Evolutionary conservation across 92 coral and sea anemone species (phyloP).

Genomic region (Isaurus tuberculatus): DNA sequence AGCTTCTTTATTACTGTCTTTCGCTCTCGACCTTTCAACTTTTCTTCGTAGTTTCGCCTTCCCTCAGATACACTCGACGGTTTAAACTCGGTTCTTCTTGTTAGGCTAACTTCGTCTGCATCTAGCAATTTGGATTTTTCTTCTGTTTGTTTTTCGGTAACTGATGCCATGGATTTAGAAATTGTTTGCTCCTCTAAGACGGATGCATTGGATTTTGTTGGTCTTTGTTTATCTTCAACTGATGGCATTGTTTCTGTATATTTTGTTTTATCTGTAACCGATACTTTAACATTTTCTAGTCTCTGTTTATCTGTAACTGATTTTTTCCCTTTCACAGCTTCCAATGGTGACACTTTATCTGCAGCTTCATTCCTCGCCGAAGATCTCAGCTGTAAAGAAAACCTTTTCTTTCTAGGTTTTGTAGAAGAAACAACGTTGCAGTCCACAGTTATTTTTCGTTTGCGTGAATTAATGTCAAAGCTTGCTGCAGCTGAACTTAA

Average conservation of each 20-base stretch:
- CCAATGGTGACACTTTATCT: neutral
- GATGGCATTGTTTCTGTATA: too few relatives aligned
- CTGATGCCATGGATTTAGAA: too few relatives aligned
- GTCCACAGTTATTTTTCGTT: neutral
- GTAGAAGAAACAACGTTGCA: neutral
- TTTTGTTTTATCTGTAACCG: too few relatives aligned
- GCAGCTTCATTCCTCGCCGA: conserved; percentile 14
- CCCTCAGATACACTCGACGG: neutral
- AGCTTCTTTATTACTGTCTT: conserved; percentile 17
- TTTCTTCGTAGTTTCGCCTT: conserved; percentile 11
- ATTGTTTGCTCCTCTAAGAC: too few relatives aligned
- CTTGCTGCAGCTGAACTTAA: neutral
- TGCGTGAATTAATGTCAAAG: neutral
- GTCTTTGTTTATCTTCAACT: too few relatives aligned
- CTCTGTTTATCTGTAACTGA: neutral
- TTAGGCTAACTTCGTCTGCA: neutral
- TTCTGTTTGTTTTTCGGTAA: too few relatives aligned
- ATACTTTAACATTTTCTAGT: too few relatives aligned
- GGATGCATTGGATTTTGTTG: too few relatives aligned
- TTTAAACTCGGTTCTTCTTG: neutral
- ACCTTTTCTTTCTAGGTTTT: conserved; percentile 34
- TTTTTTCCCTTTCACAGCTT: neutral
- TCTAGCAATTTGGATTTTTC: neutral
- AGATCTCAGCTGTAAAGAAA: conserved; percentile 10
- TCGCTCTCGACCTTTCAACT: neutral